phyloP scores from a whole-genome alignment of 2,888 invertebrate genomes.

The Dendrolimus pini region DNA sequence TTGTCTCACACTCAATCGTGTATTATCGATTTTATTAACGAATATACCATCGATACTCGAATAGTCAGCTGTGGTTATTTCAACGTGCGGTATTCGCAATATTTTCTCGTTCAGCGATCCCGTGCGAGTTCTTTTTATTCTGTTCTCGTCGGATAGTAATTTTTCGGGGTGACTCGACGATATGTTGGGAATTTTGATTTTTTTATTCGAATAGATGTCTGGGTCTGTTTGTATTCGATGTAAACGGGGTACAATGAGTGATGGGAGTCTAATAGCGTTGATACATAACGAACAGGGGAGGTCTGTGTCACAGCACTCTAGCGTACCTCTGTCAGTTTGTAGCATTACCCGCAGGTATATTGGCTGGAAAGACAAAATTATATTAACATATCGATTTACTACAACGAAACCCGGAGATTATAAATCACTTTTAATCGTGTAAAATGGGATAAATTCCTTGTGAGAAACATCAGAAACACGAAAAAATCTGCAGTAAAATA shows the following conservation, averaged over 20 bases:
- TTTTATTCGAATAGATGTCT: slow-evolving; percentile 32
- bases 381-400: slow-evolving; percentile 2
- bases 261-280: slow-evolving; percentile 23
- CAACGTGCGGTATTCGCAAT: slow-evolving; percentile 58
- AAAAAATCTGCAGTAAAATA: no score
- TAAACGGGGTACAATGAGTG: slow-evolving; percentile 19
- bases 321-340: slow-evolving; percentile 85
- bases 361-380: slow-evolving; percentile 75
- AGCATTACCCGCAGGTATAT: slow-evolving; percentile 85
- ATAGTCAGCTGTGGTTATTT: slow-evolving; percentile 70
- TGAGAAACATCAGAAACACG: no score
- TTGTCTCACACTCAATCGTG: slow-evolving; percentile 48
- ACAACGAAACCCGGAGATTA: no score
- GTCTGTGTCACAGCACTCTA: slow-evolving; percentile 77
- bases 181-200: slow-evolving; percentile 16
- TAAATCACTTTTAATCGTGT: no score
- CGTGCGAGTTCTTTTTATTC: slow-evolving; percentile 38
- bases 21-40: slow-evolving; percentile 73
- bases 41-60: slow-evolving; percentile 56
- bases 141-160: slow-evolving; percentile 25
- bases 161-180: slow-evolving; percentile 25
- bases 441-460: no score
- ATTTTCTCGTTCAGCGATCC: slow-evolving; percentile 54
- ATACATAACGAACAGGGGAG: slow-evolving; percentile 53
- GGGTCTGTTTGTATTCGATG: slow-evolving; percentile 44